Base-by-base conservation (phyloP, 2,797 vertebrate species). In the Hippocampus kuda region DNA sequence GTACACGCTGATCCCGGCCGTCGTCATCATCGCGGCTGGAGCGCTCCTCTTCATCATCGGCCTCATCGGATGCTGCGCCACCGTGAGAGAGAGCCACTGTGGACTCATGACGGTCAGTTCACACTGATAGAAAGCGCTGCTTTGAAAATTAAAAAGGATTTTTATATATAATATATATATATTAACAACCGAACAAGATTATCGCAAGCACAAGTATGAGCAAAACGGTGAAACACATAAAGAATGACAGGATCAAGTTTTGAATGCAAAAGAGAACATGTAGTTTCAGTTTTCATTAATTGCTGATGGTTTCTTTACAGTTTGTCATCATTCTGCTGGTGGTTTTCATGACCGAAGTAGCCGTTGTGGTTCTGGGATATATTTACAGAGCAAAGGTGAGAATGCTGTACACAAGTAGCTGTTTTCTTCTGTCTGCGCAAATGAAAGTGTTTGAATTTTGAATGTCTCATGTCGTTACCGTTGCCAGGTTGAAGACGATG, bases 341-440 rank as follows among this genome's bases (percentile, higher is more conserved):
- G 92, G 96, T 98, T 81, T 97, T 98, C 83, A 84, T 96, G 82
- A 96, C 96, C 0, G 96, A 98, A 89, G 94, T 96, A 51, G 93
- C 94, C 6, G 94, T 97, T 0, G 95, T 98, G 70, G 93, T 97
- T 83, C 92, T 98, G 10, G 96, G 96, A 75, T 98, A 98, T 49
- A 88, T 98, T 88, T 98, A 97, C 90, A 94, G 96, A 93, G 94
- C 95, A 79, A 98, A 97, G 94, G 96, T 98, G 84, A 89, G 78
- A 42, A 75, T 69, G 24, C 27, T 1, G 54, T 74, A 70, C 12
- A 22, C 20, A 42, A 42, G 26, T 12, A 4, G 16, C 13, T 24
- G 24, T 65, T 46, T 65, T 44, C 44, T 38, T 15, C 15, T 27
- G 18, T 18, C 20, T 15, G 18, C 16, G 42, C 27, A 20, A 9